phyloP scores from a whole-genome alignment of 2,113 vertebrate species.

The Spea bombifrons region DNA sequence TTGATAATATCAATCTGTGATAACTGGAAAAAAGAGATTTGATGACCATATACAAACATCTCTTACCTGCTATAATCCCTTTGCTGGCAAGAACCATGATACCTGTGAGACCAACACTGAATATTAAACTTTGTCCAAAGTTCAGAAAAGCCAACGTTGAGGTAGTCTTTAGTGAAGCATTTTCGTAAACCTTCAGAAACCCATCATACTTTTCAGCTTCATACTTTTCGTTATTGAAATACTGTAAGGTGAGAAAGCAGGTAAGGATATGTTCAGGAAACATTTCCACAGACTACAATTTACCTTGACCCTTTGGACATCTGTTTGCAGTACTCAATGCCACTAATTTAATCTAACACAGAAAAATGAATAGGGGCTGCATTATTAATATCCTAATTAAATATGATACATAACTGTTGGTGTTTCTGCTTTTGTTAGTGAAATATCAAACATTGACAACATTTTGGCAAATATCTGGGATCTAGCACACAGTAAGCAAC shows the following conservation, averaged over 20 bases:
- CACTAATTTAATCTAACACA: too few species aligned
- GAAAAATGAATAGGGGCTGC: too few species aligned
- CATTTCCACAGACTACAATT: too few species aligned
- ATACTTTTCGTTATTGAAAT: slow-evolving; percentile 98
- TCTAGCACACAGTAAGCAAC: too few species aligned
- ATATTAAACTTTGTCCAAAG: slow-evolving; percentile 92
- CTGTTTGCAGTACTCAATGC: too few species aligned
- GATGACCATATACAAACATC: not conserved
- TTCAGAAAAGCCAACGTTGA: slow-evolving; percentile 90
- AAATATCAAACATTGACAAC: too few species aligned
- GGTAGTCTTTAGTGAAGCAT: slow-evolving; percentile 90
- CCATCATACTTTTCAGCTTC: slow-evolving; percentile 89
- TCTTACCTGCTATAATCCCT: slow-evolving; percentile 87
- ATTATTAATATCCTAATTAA: too few species aligned
- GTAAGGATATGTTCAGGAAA: not conserved
- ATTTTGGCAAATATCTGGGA: too few species aligned
- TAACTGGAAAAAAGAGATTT: not conserved
- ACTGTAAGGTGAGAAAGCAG: slow-evolving; percentile 64
- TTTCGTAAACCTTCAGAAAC: slow-evolving; percentile 88
- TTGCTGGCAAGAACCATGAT: slow-evolving; percentile 95
- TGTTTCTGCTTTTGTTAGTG: too few species aligned
- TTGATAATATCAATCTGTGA: not conserved
- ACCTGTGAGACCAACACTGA: slow-evolving; percentile 84
- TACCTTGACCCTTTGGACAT: too few species aligned
- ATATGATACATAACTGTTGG: too few species aligned